phyloP scores from a whole-genome alignment of 2,113 vertebrate genomes.

The Leptocoma aspasia region DNA sequence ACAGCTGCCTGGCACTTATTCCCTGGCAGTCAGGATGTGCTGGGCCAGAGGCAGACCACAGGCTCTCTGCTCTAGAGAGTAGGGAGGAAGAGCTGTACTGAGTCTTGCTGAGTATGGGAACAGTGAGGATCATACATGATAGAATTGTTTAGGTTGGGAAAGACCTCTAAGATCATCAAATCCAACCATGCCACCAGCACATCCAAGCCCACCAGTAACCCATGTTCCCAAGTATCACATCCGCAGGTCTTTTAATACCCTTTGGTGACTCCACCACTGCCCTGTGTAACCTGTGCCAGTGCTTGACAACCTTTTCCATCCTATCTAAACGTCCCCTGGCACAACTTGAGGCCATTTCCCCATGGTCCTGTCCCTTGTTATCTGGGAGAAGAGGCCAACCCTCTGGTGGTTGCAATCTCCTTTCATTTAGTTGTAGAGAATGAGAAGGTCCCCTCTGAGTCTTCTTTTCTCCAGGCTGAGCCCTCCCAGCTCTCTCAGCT shows the following conservation, averaged over 20 bases:
- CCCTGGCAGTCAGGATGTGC: fast-evolving
- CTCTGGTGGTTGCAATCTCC: neutral
- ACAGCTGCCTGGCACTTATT: neutral
- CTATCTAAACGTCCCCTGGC: neutral
- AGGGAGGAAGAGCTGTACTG: fast-evolving
- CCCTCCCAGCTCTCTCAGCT: neutral
- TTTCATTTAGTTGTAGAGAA: neutral
- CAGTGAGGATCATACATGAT: neutral
- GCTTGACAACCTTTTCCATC: neutral
- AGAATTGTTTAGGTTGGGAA: neutral
- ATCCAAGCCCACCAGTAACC: neutral
- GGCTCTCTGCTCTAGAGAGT: neutral
- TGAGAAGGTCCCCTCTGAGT: neutral
- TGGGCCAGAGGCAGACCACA: neutral
- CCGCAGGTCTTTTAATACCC: neutral
- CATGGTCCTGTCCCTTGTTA: neutral
- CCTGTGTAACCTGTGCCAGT: neutral
- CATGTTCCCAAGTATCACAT: neutral
- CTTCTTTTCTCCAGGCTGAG: neutral
- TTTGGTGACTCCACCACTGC: neutral
- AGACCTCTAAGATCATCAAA: neutral
- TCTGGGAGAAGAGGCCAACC: neutral
- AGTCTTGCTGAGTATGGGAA: neutral
- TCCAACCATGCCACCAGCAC: neutral
- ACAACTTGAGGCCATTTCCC: neutral